Evolutionary conservation across 2,113 vertebrate species (phyloP).

Genomic region (Aphyosemion australe): DNA sequence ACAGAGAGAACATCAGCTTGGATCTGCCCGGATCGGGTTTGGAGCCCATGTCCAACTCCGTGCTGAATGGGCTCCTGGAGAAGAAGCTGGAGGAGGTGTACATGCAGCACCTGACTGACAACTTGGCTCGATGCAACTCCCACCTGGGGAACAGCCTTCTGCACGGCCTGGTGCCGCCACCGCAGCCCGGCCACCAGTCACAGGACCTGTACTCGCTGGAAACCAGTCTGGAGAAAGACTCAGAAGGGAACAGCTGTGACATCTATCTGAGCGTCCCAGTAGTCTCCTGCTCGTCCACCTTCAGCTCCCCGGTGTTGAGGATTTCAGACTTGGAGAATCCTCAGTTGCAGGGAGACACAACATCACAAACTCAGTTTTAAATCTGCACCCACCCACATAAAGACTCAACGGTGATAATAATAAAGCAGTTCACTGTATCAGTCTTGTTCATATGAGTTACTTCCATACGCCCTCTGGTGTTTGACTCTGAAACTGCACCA

Average conservation of each 20-base stretch:
- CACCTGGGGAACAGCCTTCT: slow-evolving; percentile 79
- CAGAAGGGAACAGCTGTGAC: slow-evolving; percentile 34
- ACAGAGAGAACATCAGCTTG: slow-evolving; percentile 70
- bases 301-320: slow-evolving; percentile 85
- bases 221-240: slow-evolving; percentile 59
- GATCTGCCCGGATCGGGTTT: slow-evolving; percentile 43
- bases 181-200: slow-evolving; percentile 72
- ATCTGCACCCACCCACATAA: background rate
- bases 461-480: slow-evolving; percentile 66
- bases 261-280: slow-evolving; percentile 60
- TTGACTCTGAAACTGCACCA: slow-evolving; percentile 34
- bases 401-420: background rate
- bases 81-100: slow-evolving; percentile 88
- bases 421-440: background rate
- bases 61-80: slow-evolving; percentile 87
- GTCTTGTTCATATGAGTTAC: slow-evolving; percentile 25
- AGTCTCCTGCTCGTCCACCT: slow-evolving; percentile 75
- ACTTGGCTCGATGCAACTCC: slow-evolving; percentile 81
- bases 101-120: slow-evolving; percentile 87
- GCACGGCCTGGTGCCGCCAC: slow-evolving; percentile 77
- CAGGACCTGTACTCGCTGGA: slow-evolving; percentile 72
- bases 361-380: background rate
- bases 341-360: slow-evolving; percentile 25
- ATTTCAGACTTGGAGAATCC: slow-evolving; percentile 77
- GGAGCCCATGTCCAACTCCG: slow-evolving; percentile 86